phyloP scores from a whole-genome alignment of 2,797 vertebrate genomes.

The Fringilla coelebs region DNA sequence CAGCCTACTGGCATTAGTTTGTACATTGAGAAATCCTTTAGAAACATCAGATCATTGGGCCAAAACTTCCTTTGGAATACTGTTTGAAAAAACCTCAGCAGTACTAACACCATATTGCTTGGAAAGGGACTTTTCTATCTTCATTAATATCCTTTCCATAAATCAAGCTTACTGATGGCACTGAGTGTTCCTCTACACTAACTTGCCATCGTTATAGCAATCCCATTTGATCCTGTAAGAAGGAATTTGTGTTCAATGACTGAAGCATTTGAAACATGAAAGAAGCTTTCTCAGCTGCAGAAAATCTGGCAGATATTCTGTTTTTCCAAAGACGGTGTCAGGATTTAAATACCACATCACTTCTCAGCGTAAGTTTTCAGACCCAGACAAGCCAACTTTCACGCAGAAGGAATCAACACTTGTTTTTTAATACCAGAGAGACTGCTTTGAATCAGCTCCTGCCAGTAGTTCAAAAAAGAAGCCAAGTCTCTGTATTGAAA shows the following conservation, averaged over 20 bases:
- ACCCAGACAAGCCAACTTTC: neutral
- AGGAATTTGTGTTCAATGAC: constrained; percentile 10
- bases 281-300: neutral
- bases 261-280: constrained; percentile 9
- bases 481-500: neutral
- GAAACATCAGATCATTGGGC: neutral
- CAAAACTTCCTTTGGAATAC: neutral
- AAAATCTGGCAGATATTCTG: constrained; percentile 2
- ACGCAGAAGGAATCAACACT: constrained; percentile 17
- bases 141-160: neutral
- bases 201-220: neutral
- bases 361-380: neutral
- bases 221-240: neutral
- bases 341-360: constrained; percentile 18
- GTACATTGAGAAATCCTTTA: neutral
- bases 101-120: neutral
- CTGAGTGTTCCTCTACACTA: neutral
- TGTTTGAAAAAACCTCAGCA: neutral
- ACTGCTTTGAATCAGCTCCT: neutral
- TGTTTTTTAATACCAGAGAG: constrained; percentile 8
- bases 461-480: neutral
- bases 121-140: neutral
- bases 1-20: neutral
- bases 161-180: neutral
- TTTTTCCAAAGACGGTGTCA: neutral